Base-by-base conservation (phyloP, 2,113 vertebrate genomes). In the Ictidomys tridecemlineatus region DNA sequence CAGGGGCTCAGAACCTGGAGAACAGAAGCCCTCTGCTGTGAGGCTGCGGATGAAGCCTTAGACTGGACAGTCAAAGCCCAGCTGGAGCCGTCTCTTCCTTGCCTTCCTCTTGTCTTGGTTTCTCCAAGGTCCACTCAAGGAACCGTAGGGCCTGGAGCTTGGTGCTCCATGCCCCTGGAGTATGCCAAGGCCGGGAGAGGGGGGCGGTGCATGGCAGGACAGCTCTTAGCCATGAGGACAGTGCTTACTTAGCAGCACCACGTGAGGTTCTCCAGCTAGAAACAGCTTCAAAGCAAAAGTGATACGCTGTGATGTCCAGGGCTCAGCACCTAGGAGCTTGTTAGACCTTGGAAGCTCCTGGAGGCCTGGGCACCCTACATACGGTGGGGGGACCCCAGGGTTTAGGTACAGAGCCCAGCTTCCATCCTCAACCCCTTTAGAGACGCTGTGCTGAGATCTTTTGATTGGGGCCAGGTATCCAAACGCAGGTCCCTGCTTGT, bases 101-200 rank as follows among this genome's bases (percentile, higher is more conserved):
- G 2, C 0, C 6, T 1, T 74, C 2, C 2, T 13, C 17, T 3
- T 5, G 0, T 2, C 30, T 20, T 12, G 2, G 28, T 48, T 17
- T 61, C 76, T 37, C 51, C 37, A 51, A 26, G 4, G 37, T n/a
- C 34, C 63, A 2, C 4, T 26, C 37, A 42, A 26, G 69, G 39
- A 37, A 3, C 0, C 0, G 4, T 6, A 28, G 51, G 39, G n/a
- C 12, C 0, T 6, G 22, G 10, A 37, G 51, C 5, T 5, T 0
- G 3, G 4, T 0, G 3, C 45, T 12, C 51, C 14, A 30, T 2
- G 39, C 45, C n/a, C 28, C 28, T 14, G 28, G 1, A 63, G 18
- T 3, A 7, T 22, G 0, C 39, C 17, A 0, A 61, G 26, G 2
- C 24, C 37, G 9, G 26, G 8, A 34, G 20, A 8, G 0, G 3